Evolutionary conservation across 1,140 invertebrate species (phyloP).

Genomic region (Calephelis virginiensis): DNA sequence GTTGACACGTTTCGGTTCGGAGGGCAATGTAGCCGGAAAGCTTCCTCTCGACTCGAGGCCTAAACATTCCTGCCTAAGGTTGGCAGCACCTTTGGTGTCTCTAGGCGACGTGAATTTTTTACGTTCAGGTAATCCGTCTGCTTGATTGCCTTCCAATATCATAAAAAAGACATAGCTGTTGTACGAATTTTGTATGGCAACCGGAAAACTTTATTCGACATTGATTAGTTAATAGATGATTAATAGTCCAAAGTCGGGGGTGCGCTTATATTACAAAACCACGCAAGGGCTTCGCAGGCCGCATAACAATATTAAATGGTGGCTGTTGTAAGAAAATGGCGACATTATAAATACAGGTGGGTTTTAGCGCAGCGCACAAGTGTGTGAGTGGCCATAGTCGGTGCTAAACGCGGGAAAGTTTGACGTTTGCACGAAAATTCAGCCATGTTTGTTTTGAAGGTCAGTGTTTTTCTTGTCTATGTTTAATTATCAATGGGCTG

Average conservation of each 20-base stretch:
- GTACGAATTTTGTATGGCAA: too few species aligned
- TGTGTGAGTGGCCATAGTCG: constrained; percentile 26
- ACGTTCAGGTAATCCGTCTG: too few species aligned
- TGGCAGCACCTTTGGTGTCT: too few species aligned
- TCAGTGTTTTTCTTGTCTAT: constrained; percentile 13
- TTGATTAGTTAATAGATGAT: constrained; percentile 16
- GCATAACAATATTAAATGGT: constrained; percentile 63
- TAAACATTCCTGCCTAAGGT: too few species aligned
- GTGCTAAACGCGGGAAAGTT: constrained; percentile 61
- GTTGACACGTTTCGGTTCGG: too few species aligned
- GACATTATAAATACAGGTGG: constrained; percentile 71
- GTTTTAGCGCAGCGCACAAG: constrained; percentile 25
- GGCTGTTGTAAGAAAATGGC: constrained; percentile 53
- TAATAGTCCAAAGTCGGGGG: constrained; percentile 7
- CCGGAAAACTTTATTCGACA: not conserved
- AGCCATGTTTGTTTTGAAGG: constrained; percentile 12
- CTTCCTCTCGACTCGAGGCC: too few species aligned
- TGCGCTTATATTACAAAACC: constrained; percentile 53
- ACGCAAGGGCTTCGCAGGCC: constrained; percentile 52
- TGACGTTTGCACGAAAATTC: constrained; percentile 28
- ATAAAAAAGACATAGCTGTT: too few species aligned
- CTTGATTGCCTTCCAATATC: too few species aligned
- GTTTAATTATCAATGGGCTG: not conserved
- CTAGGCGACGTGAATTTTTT: too few species aligned
- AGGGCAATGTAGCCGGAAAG: too few species aligned